Conservation (phyloP, 2,888 invertebrate species). For the Cantharis rustica region DNA sequence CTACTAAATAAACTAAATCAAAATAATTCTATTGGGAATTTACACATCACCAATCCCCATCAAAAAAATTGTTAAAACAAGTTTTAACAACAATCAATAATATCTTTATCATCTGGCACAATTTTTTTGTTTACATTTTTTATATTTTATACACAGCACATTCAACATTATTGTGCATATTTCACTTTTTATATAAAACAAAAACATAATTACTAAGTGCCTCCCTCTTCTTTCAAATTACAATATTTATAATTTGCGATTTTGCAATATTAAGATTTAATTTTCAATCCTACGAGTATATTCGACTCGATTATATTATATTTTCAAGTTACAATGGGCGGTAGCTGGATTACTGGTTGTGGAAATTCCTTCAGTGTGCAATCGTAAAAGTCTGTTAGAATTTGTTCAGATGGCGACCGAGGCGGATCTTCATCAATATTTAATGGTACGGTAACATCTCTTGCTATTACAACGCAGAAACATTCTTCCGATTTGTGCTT, state of each 20-base stretch:
- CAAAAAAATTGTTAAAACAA: no score
- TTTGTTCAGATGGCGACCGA: slow-evolving; percentile 65
- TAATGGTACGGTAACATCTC: slow-evolving; percentile 55
- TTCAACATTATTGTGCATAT: neutral
- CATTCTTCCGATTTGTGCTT: slow-evolving; percentile 56
- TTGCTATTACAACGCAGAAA: slow-evolving; percentile 62
- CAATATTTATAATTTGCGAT: neutral
- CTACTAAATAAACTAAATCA: neutral
- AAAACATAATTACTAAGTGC: neutral
- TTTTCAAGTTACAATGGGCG: slow-evolving; percentile 41
- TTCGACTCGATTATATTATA: neutral
- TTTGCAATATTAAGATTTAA: neutral
- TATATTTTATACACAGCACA: neutral
- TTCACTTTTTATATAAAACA: neutral
- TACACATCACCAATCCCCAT: neutral
- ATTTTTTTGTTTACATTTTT: neutral
- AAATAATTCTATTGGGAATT: neutral
- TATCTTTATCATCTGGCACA: neutral
- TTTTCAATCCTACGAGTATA: neutral
- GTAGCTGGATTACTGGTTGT: slow-evolving; percentile 69
- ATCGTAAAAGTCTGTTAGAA: slow-evolving; percentile 70
- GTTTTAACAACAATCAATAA: neutral
- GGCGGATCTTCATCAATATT: slow-evolving; percentile 56
- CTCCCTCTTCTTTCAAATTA: neutral
- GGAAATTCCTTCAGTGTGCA: slow-evolving; percentile 67